Evolutionary conservation across 2,797 vertebrate species (phyloP).

Genomic region (Falco novaeseelandiae): DNA sequence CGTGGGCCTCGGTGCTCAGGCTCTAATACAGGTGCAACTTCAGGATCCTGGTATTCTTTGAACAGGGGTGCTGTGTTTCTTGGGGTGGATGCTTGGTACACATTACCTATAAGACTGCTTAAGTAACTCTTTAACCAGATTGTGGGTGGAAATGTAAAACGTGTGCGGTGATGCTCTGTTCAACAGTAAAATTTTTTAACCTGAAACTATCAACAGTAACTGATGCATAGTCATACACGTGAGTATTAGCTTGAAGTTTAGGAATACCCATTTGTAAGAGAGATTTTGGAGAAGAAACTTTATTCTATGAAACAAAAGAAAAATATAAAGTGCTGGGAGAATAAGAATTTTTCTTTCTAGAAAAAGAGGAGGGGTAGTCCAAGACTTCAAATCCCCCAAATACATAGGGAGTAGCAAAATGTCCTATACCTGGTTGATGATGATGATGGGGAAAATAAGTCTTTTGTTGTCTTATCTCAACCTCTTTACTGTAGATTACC

Average conservation of each 20-base stretch:
- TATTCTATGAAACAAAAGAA: not conserved
- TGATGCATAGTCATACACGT: not conserved
- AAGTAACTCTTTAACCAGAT: not conserved
- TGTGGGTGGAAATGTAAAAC: not conserved
- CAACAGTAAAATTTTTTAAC: not conserved
- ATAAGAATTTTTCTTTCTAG: not conserved
- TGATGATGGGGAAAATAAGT: not conserved
- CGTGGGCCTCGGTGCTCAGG: accelerated
- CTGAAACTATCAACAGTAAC: not conserved
- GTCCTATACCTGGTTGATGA: no score
- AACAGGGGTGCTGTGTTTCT: not conserved
- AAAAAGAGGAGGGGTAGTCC: not conserved
- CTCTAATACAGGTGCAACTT: not conserved
- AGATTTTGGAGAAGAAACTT: not conserved
- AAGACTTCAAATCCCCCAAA: not conserved
- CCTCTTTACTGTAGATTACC: not conserved
- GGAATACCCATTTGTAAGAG: not conserved
- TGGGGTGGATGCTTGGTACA: not conserved
- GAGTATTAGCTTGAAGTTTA: not conserved
- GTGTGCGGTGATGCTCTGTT: not conserved
- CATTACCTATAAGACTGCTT: not conserved
- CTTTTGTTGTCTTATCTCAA: not conserved
- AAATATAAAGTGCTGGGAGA: not conserved
- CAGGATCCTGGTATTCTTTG: not conserved
- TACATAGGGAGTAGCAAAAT: not conserved